Base-by-base conservation (phyloP, 2,797 vertebrate genomes). In the Anabacerthia variegaticeps region DNA sequence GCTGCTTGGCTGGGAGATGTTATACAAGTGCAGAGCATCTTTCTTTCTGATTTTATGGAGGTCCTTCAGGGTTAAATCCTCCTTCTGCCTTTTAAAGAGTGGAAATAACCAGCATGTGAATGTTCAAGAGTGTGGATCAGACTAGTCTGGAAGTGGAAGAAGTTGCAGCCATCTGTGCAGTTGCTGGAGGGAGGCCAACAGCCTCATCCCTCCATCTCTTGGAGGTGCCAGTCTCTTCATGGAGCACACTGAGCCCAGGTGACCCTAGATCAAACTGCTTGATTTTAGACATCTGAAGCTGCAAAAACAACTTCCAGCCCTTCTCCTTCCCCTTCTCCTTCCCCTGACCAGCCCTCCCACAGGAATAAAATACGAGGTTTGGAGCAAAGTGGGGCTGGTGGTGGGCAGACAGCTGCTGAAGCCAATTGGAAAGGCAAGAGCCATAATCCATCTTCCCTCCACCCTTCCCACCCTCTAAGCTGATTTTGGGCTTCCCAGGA, bases 61-160 rank as follows among this genome's bases (percentile, higher is more conserved):
- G 63, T 89, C 84, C 76, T 96, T 88, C 66, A 84, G 95, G 92
- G 92, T 94, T 94, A 95, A 95, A 81, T 52, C 65, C 73, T 77
- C 75, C 69, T 91, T 41, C 88, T 94, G 90, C 73, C 65, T 91
- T 90, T 92, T 55, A 9, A 91, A 94, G 77, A 87, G 86, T 88
- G 77, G 94, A 92, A 95, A 86, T 30, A 90, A 75, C 69, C 91
- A 90, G 85, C 54, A 26, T 62, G 69, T 43, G 88, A 75, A 78
- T 46, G 80, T 59, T 90, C 14, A 36, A 46, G 88, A 90, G 76
- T 3, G 0, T 74, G 85, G 82, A 71, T 52, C 2, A 5, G 76
- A 63, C 88, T 11, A 34, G 88, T 59, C 78, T 89, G 88, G 72
- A 51, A 93, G 72, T 59, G 39, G 56, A 93, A 94, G 92, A 51